A percentile compares a stretch with the other conserved stretches of the same genome.
Evolutionary conservation across 2,113 vertebrate species (phyloP).

Genomic region (Colius striatus): DNA sequence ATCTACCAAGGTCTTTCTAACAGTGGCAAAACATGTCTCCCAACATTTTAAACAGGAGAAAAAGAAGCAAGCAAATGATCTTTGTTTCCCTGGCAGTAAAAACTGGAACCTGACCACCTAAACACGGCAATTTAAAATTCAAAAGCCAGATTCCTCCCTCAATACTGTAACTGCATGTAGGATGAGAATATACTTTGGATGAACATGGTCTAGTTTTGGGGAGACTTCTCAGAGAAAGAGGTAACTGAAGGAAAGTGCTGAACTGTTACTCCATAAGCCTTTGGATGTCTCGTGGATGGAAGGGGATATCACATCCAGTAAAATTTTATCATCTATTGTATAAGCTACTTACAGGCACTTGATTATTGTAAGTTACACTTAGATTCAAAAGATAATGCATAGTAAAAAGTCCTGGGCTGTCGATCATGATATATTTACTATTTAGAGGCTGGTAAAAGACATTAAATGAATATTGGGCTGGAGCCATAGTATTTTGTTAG

Average conservation of each 20-base stretch:
- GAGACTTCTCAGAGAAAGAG: not conserved
- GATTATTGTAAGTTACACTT: not conserved
- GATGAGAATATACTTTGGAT: not conserved
- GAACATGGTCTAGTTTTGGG: not conserved
- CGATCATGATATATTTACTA: not conserved
- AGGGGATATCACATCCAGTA: fast-evolving
- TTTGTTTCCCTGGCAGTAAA: not conserved
- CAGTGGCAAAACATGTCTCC: not conserved
- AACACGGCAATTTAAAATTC: not conserved
- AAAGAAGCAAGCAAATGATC: not conserved
- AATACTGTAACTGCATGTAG: not conserved
- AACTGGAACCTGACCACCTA: not conserved
- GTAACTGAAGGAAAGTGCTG: not conserved
- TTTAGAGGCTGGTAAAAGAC: not conserved
- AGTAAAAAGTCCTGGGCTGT: not conserved
- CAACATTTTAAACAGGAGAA: not conserved
- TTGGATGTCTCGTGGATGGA: not conserved
- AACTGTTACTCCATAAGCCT: not conserved
- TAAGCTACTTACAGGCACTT: not conserved
- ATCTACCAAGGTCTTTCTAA: not conserved
- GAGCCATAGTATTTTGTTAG: not conserved
- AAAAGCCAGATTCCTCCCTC: not conserved
- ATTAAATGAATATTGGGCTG: not conserved
- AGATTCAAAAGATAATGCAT: not conserved
- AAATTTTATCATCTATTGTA: not conserved